Evolutionary conservation across 2,888 invertebrate genomes (phyloP), one percentile per base, ranked within the genome.

Genomic region (Macrophya annulata): DNA sequence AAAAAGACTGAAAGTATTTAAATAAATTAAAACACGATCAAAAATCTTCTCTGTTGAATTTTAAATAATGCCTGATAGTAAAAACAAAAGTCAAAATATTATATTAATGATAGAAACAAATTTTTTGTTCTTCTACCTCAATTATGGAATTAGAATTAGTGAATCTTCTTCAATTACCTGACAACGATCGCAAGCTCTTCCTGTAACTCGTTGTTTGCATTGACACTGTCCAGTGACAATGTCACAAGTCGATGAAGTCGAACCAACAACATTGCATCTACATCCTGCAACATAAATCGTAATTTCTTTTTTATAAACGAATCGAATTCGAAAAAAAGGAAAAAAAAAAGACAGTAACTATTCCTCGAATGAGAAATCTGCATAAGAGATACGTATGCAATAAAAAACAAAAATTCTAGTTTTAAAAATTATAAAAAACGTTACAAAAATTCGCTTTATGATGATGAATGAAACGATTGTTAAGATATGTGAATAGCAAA

Each of bases 171-270:
- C 21, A 65, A 90, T 93, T 93, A 97, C 97, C 95, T 96, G 95
- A 91, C 98, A 98, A 85, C 95, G 95, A 90, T 97, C 96, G 90
- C 98, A 98, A 76, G 96, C 95, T 84, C 96, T 94, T 65, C 98
- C 98, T 12, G 95, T 95, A 88, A 97, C 97, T 90, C 97, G 95
- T 31, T 95, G 94, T 88, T 95, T 95, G 93, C 98, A 98, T 84
- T 95, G 95, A 90, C 98, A 98, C 91, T 97, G 97, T 0, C 98
- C 98, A 9, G 96, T 95, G 48, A 96, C 95, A 88, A 96, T 96
- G 92, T 98, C 97, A 90, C 98, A 98, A 43, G 95, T 95, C 86
- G 95, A 94, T 87, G 96, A 95, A 88, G 95, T 94, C 4, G 98
- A 96, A 4, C 98, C 98, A 83, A 95, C 91, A n/a, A 94, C 93